Evolutionary conservation across 1,140 invertebrate species (phyloP).

Genomic region (Drosophila melanogaster): Release_6_plus_ISO1_MT NT_033777.3:17432501-17433000

Average conservation of each 20-base stretch:
- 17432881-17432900: constrained; percentile 40
- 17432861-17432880: constrained; percentile 37
- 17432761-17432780: constrained; percentile 35
- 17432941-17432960: not conserved
- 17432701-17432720: constrained; percentile 53
- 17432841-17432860: constrained; percentile 30
- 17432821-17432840: constrained; percentile 51
- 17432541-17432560: constrained; percentile 37
- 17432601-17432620: constrained; percentile 35
- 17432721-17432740: constrained; percentile 18
- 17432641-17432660: constrained; percentile 46
- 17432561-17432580: constrained; percentile 41
- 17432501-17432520: constrained; percentile 57
- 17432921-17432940: not conserved
- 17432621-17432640: constrained; percentile 66
- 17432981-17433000: not conserved
- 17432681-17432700: constrained; percentile 62
- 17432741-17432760: constrained; percentile 51
- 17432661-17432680: not conserved
- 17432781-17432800: constrained; percentile 56
- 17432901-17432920: constrained; percentile 1
- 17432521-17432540: constrained; percentile 28
- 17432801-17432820: constrained; percentile 62
- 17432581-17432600: constrained; percentile 59
- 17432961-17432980: too few relatives aligned